phyloP scores from a whole-genome alignment of 1,140 invertebrate species.

The Rhyacophila brunnea region DNA sequence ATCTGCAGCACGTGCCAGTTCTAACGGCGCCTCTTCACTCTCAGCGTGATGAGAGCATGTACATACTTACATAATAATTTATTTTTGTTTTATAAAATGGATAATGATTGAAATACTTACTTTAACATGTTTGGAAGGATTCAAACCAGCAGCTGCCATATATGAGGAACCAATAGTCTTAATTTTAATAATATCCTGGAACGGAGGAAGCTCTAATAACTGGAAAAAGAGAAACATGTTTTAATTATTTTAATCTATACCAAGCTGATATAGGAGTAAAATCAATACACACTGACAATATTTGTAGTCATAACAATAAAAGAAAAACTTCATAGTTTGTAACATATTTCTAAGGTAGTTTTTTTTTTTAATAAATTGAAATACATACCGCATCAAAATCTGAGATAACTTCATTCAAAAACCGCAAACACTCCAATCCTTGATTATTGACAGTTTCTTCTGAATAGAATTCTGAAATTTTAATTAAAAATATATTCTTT shows the following conservation, averaged over 20 bases:
- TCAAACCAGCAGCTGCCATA: slow-evolving; percentile 94
- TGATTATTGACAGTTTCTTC: slow-evolving; percentile 96
- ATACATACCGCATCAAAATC: slow-evolving; percentile 91
- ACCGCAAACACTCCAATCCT: slow-evolving; percentile 91
- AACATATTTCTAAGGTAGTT: no score
- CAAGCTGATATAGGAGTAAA: no score
- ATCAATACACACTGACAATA: no score
- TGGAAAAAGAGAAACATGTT: slow-evolving; percentile 49
- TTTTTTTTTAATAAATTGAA: slow-evolving; percentile 6
- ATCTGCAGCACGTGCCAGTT: no score
- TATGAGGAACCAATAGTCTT: slow-evolving; percentile 98
- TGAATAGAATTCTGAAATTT: slow-evolving; percentile 82
- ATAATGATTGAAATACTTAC: slow-evolving; percentile 48
- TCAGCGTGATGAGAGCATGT: no score
- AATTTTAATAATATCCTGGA: slow-evolving; percentile 92
- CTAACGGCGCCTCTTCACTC: no score
- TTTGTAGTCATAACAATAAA: no score
- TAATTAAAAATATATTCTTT: not conserved
- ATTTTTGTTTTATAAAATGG: no score
- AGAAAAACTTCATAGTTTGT: no score
- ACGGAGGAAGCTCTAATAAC: slow-evolving; percentile 81
- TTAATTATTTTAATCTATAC: no score
- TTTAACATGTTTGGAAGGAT: slow-evolving; percentile 66
- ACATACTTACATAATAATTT: no score
- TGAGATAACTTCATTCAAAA: slow-evolving; percentile 97